A percentile compares a stretch with the other conserved stretches of the same genome.
These are phyloP conservation scores for Lepidurus arcticus DNA, from an alignment of 1,140 invertebrate genomes.

Conservation along the genomic window DNA sequence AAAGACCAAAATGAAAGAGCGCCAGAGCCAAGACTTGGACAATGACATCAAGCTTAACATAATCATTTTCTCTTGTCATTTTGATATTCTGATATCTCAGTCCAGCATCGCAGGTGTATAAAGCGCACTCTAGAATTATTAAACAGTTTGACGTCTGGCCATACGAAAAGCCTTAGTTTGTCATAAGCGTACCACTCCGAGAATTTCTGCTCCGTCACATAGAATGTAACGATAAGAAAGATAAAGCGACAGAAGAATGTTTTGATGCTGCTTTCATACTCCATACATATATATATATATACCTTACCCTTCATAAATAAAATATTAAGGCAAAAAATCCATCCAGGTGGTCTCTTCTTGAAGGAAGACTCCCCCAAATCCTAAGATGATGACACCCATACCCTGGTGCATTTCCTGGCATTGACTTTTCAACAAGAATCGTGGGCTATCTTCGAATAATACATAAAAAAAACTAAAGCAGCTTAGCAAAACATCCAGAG, in stretches of 20 bases:
- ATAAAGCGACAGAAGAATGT: background rate
- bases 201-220: background rate
- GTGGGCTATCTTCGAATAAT: too few species aligned
- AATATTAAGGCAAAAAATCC: too few species aligned
- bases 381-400: too few species aligned
- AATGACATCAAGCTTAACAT: conserved; percentile 22
- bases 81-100: conserved; percentile 11
- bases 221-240: background rate
- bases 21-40: background rate
- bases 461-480: background rate
- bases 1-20: background rate
- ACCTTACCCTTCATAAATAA: too few species aligned
- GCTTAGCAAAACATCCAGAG: background rate
- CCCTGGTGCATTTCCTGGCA: too few species aligned
- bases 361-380: too few species aligned
- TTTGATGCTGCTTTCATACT: background rate
- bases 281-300: too few species aligned
- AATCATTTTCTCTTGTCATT: conserved; percentile 1
- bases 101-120: conserved; percentile 2
- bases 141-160: background rate
- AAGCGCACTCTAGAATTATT: background rate
- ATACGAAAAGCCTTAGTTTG: background rate
- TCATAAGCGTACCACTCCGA: background rate
- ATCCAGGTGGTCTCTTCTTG: too few species aligned
- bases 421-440: too few species aligned